phyloP scores from a whole-genome alignment of 2,888 invertebrate species.

The Macrosoma leucophasiata region DNA sequence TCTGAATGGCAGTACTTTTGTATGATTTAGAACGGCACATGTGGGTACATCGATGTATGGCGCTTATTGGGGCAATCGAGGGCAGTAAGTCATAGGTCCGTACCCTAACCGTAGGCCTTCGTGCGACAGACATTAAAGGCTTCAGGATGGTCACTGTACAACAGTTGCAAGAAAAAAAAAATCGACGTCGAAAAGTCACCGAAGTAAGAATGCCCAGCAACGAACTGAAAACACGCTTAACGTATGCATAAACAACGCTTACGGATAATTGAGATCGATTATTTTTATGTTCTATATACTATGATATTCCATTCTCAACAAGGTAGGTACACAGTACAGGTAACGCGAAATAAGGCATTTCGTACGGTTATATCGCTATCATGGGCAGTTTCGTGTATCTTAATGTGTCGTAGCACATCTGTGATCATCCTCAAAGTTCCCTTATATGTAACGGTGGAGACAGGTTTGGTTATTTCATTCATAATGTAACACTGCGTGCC shows the following conservation, averaged over 20 bases:
- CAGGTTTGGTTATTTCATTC: slow-evolving; percentile 31
- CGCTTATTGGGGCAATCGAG: no score
- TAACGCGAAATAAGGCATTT: slow-evolving; percentile 73
- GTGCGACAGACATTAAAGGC: slow-evolving; percentile 35
- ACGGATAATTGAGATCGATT: slow-evolving; percentile 71
- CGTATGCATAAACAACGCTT: slow-evolving; percentile 58
- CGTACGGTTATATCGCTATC: slow-evolving; percentile 41
- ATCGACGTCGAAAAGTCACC: slow-evolving; percentile 18
- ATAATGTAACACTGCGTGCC: slow-evolving; percentile 42
- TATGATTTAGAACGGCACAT: no score
- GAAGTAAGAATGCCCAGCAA: slow-evolving; percentile 35
- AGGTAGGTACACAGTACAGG: slow-evolving; percentile 66
- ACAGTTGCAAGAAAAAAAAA: slow-evolving; percentile 30
- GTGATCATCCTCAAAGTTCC: slow-evolving; percentile 23
- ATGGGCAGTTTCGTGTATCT: slow-evolving; percentile 38
- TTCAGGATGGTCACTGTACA: slow-evolving; percentile 48
- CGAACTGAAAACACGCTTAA: slow-evolving; percentile 43
- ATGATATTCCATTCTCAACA: slow-evolving; percentile 57
- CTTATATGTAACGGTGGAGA: slow-evolving; percentile 29
- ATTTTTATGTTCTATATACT: slow-evolving; percentile 63
- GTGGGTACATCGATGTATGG: no score
- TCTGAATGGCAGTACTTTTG: no score
- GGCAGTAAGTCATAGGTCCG: no score
- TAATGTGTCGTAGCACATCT: slow-evolving; percentile 16
- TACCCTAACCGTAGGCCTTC: no score